These are phyloP conservation scores for Heliopora coerulea DNA, from an alignment of 92 coral and sea anemone genomes.

Conservation along the genomic window DNA sequence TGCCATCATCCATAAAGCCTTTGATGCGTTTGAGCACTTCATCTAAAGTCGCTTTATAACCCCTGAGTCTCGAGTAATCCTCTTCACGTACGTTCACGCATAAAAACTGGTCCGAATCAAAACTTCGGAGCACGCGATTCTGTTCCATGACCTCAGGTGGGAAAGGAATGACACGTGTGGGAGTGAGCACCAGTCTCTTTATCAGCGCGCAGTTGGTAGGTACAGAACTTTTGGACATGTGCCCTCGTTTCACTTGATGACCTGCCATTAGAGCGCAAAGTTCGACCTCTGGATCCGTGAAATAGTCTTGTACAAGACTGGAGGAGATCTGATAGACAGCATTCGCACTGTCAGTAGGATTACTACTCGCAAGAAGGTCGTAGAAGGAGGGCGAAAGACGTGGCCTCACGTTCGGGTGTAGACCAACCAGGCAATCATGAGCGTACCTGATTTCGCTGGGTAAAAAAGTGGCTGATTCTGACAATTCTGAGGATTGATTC, in stretches of 20 bases:
- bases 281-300: constrained; percentile 72
- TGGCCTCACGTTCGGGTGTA: constrained; percentile 70
- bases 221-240: constrained; percentile 49
- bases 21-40: constrained; percentile 58
- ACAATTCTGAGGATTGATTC: constrained; percentile 19
- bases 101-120: constrained; percentile 63
- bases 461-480: constrained; percentile 47
- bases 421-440: constrained; percentile 64
- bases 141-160: constrained; percentile 91
- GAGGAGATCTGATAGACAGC: constrained; percentile 65
- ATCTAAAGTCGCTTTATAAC: constrained; percentile 60
- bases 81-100: constrained; percentile 88
- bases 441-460: constrained; percentile 70
- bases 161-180: constrained; percentile 74
- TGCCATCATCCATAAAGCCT: constrained; percentile 58
- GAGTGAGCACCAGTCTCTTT: constrained; percentile 88
- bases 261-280: constrained; percentile 57
- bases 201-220: constrained; percentile 86
- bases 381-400: constrained; percentile 56
- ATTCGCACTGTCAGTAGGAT: constrained; percentile 47
- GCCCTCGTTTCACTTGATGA: constrained; percentile 45
- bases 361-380: constrained; percentile 45
- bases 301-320: constrained; percentile 52
- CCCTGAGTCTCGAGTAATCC: constrained; percentile 82
- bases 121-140: constrained; percentile 89